Conservation (phyloP, 1,140 invertebrate species). For the Halyomorpha halys region DNA sequence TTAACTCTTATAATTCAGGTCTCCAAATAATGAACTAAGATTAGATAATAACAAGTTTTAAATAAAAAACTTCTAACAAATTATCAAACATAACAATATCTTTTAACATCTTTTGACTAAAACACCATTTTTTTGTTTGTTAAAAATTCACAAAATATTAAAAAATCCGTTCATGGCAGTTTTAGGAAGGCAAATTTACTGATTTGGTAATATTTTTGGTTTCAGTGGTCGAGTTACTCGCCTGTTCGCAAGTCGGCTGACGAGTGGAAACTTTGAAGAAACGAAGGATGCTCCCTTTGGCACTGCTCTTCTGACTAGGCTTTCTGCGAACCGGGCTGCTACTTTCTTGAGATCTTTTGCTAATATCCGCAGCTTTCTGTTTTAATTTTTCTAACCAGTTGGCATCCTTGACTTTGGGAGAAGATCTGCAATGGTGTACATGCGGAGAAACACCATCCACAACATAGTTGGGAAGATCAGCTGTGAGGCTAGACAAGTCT, state of each 20-base stretch:
- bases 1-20: conserved; percentile 4
- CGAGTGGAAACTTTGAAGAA: conserved; percentile 15
- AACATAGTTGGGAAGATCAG: conserved; percentile 19
- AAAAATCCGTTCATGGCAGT: no score
- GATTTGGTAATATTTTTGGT: background rate
- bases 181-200: no score
- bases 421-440: background rate
- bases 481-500: conserved; percentile 12
- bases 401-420: background rate
- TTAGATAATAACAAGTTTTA: conserved; percentile 7
- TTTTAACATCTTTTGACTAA: no score
- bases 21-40: background rate
- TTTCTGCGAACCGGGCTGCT: background rate
- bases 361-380: background rate
- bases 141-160: no score
- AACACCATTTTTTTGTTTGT: no score
- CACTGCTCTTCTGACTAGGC: background rate
- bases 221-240: background rate
- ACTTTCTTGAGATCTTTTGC: background rate
- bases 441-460: conserved; percentile 20
- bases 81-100: no score
- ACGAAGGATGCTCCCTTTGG: conserved; percentile 7
- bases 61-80: background rate
- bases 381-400: conserved; percentile 16
- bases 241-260: background rate